These are phyloP conservation scores for Columba janthina DNA, from an alignment of 2,113 vertebrate genomes.

Conservation along the genomic window DNA sequence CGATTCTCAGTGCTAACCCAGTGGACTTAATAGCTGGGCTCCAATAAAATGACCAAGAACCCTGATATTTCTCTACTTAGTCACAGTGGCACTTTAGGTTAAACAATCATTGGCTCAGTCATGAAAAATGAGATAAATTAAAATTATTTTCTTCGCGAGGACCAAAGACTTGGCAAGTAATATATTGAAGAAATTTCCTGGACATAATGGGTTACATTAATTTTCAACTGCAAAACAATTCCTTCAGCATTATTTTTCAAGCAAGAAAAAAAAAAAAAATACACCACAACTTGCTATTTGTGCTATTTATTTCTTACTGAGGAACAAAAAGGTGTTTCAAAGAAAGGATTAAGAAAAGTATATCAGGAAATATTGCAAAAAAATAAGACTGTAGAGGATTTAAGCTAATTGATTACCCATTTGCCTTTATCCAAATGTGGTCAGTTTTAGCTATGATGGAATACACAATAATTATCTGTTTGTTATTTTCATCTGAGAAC, in stretches of 20 bases:
- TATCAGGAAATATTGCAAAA: slow-evolving; percentile 26
- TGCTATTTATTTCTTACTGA: slow-evolving; percentile 67
- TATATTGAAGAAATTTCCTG: slow-evolving; percentile 81
- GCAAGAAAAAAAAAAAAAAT: slow-evolving; percentile 26
- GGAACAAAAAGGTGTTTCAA: slow-evolving; percentile 63
- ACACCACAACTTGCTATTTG: slow-evolving; percentile 29
- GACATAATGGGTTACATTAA: slow-evolving; percentile 82
- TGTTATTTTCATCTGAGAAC: background rate
- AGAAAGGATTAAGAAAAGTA: slow-evolving; percentile 56
- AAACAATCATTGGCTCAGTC: slow-evolving; percentile 80
- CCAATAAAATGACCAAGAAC: slow-evolving; percentile 68
- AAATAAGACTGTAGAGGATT: slow-evolving; percentile 47
- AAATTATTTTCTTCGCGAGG: slow-evolving; percentile 78
- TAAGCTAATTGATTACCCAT: slow-evolving; percentile 41
- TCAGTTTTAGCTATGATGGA: background rate
- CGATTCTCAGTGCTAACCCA: slow-evolving; percentile 20
- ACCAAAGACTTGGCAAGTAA: slow-evolving; percentile 79
- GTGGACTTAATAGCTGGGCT: slow-evolving; percentile 64
- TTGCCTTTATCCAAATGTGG: slow-evolving; percentile 14
- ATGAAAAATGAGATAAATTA: slow-evolving; percentile 85
- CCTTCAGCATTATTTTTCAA: slow-evolving; percentile 78
- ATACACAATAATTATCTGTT: background rate
- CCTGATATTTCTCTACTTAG: slow-evolving; percentile 72
- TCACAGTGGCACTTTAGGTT: slow-evolving; percentile 79
- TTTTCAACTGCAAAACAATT: slow-evolving; percentile 81